A percentile compares a stretch with the other conserved stretches of the same genome.
Evolutionary conservation across 2,797 vertebrate genomes (phyloP).

Genomic region (Luscinia luscinia): DNA sequence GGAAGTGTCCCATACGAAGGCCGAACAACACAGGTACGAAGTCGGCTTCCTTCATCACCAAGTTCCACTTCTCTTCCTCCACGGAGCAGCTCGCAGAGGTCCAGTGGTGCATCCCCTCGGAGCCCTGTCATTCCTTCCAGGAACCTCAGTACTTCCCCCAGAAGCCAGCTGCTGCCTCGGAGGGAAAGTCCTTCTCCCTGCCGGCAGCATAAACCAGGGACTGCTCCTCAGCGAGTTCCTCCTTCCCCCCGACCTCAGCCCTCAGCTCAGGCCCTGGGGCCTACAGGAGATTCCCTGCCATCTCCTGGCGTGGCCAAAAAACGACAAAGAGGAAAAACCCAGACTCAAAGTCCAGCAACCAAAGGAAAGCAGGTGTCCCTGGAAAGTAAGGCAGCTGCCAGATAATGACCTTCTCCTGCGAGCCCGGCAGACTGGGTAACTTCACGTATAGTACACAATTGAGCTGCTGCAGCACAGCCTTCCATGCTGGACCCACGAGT

Average conservation of each 20-base stretch:
- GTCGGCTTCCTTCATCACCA: conserved; percentile 60
- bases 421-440: conserved; percentile 59
- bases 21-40: conserved; percentile 74
- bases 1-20: conserved; percentile 66
- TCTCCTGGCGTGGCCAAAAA: conserved; percentile 75
- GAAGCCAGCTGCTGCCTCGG: conserved; percentile 81
- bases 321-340: conserved; percentile 81
- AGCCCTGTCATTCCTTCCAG: conserved; percentile 79
- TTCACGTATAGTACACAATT: conserved; percentile 71
- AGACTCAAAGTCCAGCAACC: conserved; percentile 79
- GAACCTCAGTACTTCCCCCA: conserved; percentile 85
- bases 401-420: conserved; percentile 81
- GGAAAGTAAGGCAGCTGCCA: conserved; percentile 80
- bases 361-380: conserved; percentile 78
- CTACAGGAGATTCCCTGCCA: conserved; percentile 70
- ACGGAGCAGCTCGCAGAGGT: conserved; percentile 75
- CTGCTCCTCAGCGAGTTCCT: conserved; percentile 58
- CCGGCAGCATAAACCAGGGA: conserved; percentile 77
- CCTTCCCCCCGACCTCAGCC: conserved; percentile 64
- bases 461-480: conserved; percentile 79
- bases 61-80: conserved; percentile 59
- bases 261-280: conserved; percentile 54
- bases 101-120: conserved; percentile 72
- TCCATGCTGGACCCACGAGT: conserved; percentile 68
- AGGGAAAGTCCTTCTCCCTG: conserved; percentile 91